Base-by-base conservation (phyloP, 2,888 invertebrate species). In the Lysandra coridon region DNA sequence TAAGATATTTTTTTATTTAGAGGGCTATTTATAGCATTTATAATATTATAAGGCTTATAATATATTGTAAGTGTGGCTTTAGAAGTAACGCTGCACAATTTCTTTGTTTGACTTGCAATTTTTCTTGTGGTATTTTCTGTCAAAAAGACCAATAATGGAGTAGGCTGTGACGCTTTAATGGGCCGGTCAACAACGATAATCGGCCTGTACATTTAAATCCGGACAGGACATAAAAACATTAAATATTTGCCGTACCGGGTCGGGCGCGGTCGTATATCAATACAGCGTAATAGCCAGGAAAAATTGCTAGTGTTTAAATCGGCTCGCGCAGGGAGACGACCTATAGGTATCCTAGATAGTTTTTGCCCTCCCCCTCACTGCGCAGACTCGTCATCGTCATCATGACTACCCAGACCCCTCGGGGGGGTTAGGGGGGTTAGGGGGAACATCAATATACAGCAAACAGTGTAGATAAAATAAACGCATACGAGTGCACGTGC, bases 351-450 rank as follows among this genome's bases (percentile, higher is more conserved):
- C 85, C 83, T 86, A 83, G 83, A 83, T 85, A 85, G 86, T 88
- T 88, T 89, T 86, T 87, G 83, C 73, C 40, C 85, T 83, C 77
- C 93, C 94, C 84, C 91, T 82, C 92, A 85, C 86, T 87, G 91
- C 88, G 92, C 91, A 94, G 92, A 90, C 92, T 88, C 90, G 87
- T 84, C 87, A 87, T 94, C 92, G 90, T 93, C 91, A 89, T 92
- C 91, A 92, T 89, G 86, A 87, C 80, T 82, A 84, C 85, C 88
- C 82, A 77, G 81, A 86, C 84, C 85, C 83, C 78, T 76, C 69
- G 81, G 81, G 81, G 83, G 82, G 62, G 82, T 80, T 78, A 78
- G 81, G 81, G 83, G 82, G 62, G 82, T 80, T 78, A 78, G 80
- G 82, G 80, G 81, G 81, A 84, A 83, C 90, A 84, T 91, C 91